These are phyloP conservation scores for Madoqua kirkii DNA, from an alignment of 2,113 vertebrate species.

Conservation along the genomic window DNA sequence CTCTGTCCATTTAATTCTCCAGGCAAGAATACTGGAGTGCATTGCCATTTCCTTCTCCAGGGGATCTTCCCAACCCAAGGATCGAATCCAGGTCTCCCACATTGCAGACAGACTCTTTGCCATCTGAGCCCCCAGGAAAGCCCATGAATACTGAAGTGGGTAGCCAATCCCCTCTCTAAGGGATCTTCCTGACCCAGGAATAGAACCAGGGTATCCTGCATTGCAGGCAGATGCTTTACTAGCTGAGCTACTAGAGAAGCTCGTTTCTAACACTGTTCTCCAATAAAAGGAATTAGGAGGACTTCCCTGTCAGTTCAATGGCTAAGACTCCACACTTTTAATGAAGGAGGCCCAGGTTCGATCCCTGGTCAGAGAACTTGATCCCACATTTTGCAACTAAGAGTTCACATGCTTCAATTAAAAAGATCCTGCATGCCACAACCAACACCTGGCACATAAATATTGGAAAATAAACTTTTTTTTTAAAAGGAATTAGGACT, in stretches of 20 bases:
- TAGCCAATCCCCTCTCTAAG: not conserved
- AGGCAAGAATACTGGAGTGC: not conserved
- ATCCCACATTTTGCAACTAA: not conserved
- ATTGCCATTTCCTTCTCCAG: not conserved
- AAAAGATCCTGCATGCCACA: not conserved
- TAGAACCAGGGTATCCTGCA: accelerated
- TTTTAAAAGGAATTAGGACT: not conserved
- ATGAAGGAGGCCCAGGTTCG: accelerated
- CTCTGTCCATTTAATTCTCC: not conserved
- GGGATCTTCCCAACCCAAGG: not conserved
- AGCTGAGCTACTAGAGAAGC: not conserved
- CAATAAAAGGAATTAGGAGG: not conserved
- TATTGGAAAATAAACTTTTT: not conserved
- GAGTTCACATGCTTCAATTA: not conserved
- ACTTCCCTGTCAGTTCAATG: not conserved
- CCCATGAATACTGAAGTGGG: not conserved
- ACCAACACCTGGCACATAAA: not conserved
- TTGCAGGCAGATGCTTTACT: not conserved
- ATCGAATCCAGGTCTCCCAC: not conserved
- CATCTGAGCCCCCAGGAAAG: not conserved
- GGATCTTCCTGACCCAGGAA: not conserved
- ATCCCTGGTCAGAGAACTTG: not conserved
- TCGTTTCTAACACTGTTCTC: not conserved
- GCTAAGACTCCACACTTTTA: not conserved
- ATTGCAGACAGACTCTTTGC: not conserved